Conservation (phyloP, 2,797 vertebrate genomes). For the Okamejei kenojei region DNA sequence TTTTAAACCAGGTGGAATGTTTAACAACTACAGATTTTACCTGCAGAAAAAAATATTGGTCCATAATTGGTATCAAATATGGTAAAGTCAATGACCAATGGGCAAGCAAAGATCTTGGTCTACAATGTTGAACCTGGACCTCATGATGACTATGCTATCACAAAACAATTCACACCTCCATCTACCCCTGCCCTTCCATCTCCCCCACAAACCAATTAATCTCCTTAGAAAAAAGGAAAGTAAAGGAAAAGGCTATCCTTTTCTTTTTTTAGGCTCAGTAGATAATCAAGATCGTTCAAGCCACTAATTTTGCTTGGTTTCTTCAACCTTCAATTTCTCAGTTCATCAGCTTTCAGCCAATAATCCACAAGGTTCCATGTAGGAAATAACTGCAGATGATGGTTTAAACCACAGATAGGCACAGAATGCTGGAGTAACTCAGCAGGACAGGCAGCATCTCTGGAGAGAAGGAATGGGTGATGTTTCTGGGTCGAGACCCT, state of each 20-base stretch:
- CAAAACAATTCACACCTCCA: no score
- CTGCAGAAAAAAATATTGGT: neutral
- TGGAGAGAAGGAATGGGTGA: no score
- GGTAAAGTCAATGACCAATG: neutral
- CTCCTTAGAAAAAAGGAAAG: neutral
- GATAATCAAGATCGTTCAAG: neutral
- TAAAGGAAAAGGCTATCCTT: neutral
- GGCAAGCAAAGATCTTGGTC: neutral
- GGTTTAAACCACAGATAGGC: no score
- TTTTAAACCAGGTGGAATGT: neutral
- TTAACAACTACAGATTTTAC: neutral
- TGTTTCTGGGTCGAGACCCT: no score
- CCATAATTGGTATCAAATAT: neutral
- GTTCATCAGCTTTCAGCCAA: neutral
- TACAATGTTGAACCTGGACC: neutral
- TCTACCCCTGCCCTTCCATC: neutral
- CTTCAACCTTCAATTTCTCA: neutral
- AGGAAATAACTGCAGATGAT: no score
- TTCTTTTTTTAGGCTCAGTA: no score
- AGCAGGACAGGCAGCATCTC: no score
- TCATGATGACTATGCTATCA: neutral
- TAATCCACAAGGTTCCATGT: neutral
- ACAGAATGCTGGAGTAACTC: no score
- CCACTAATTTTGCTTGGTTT: slow-evolving; percentile 48
- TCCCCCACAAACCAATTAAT: neutral